phyloP scores from a whole-genome alignment of 2,113 vertebrate genomes.

The Cavia porcellus region DNA sequence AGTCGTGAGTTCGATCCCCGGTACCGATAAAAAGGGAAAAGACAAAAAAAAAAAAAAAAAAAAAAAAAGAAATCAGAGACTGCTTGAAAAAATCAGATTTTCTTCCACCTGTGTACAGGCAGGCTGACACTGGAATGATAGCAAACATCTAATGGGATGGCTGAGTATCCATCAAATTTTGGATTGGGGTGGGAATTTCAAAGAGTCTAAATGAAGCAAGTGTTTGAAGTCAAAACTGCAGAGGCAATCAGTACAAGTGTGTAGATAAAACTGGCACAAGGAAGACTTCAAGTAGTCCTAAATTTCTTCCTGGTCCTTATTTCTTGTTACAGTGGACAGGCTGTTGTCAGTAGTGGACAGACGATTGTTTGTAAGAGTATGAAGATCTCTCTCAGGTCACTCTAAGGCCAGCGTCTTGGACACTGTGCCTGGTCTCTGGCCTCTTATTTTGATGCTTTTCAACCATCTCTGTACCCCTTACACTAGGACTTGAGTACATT shows the following conservation, averaged over 20 bases:
- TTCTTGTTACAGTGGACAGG: neutral
- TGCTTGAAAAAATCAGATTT: neutral
- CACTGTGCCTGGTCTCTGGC: neutral
- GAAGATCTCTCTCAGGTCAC: neutral
- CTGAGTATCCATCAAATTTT: neutral
- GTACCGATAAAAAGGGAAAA: no score
- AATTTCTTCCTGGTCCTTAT: neutral
- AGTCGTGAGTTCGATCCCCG: no score
- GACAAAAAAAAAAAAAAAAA: no score
- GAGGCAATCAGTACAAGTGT: neutral
- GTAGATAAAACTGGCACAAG: no score
- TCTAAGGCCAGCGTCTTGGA: neutral
- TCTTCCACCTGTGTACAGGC: neutral
- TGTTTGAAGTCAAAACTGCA: neutral
- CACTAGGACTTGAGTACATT: neutral
- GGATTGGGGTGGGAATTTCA: neutral
- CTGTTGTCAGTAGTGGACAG: neutral
- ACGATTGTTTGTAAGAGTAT: neutral
- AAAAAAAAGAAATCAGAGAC: no score
- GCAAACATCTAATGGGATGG: fast-evolving
- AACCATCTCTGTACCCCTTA: neutral
- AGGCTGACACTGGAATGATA: neutral
- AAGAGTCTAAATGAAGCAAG: neutral
- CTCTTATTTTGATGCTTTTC: neutral
- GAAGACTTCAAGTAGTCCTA: neutral